Conservation (phyloP, 2,797 vertebrate genomes). For the Pampus argenteus region DNA sequence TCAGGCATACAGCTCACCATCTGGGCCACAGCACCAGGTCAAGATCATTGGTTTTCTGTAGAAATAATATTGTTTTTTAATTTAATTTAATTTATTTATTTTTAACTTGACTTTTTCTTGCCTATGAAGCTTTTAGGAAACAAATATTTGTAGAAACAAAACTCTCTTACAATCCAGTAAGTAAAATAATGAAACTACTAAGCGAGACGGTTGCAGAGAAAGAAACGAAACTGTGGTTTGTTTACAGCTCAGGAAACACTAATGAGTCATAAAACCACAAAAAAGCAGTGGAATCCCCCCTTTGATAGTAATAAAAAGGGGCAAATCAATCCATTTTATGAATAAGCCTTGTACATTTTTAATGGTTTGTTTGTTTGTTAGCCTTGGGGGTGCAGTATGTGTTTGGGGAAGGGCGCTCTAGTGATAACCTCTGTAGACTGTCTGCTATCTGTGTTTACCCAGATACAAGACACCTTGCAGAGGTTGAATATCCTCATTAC, state of each 20-base stretch:
- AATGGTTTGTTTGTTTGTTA: constrained; percentile 85
- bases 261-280: constrained; percentile 82
- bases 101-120: constrained; percentile 69
- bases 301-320: constrained; percentile 81
- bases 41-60: constrained; percentile 89
- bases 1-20: constrained; percentile 98
- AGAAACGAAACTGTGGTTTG: constrained; percentile 68
- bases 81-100: not conserved
- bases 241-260: constrained; percentile 78
- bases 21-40: constrained; percentile 98
- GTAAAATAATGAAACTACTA: constrained; percentile 25
- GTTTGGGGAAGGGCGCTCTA: constrained; percentile 74
- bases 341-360: constrained; percentile 85
- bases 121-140: constrained; percentile 36
- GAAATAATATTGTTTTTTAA: constrained; percentile 75
- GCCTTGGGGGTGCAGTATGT: constrained; percentile 78
- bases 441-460: constrained; percentile 84
- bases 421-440: constrained; percentile 81
- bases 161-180: not conserved
- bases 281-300: constrained; percentile 78
- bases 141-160: constrained; percentile 17
- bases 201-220: constrained; percentile 21
- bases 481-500: constrained; percentile 82
- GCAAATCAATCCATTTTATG: constrained; percentile 85
- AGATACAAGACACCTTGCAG: constrained; percentile 79